Evolutionary conservation across 2,797 vertebrate genomes (phyloP).

Genomic region (Danio choprae): DNA sequence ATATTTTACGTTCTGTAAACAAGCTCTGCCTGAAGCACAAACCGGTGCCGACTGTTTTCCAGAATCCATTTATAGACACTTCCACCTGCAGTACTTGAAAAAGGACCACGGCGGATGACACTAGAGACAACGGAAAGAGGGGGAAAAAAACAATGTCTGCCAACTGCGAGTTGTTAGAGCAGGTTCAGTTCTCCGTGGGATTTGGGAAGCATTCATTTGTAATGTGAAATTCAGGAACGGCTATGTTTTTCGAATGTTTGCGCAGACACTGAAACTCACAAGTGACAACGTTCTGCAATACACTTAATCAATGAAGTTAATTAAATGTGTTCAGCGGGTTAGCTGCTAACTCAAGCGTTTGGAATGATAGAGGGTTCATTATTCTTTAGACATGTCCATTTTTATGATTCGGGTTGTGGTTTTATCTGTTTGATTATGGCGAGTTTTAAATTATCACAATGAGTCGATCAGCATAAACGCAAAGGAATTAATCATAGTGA

Average conservation of each 20-base stretch:
- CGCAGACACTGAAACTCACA: neutral
- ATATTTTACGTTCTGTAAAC: conserved; percentile 29
- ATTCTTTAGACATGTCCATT: too few relatives aligned
- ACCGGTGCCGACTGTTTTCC: conserved; percentile 1
- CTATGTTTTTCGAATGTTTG: neutral
- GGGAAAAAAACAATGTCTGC: neutral
- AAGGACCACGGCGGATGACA: neutral
- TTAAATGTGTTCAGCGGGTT: neutral
- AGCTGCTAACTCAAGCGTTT: neutral
- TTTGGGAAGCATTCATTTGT: neutral
- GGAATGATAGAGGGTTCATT: neutral
- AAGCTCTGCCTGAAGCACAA: conserved; percentile 19
- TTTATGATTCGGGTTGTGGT: too few relatives aligned
- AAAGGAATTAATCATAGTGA: too few relatives aligned
- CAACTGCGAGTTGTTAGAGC: neutral
- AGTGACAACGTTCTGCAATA: neutral
- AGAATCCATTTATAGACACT: conserved; percentile 14
- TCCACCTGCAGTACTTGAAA: conserved; percentile 22
- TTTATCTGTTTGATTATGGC: too few relatives aligned
- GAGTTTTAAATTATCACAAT: too few relatives aligned
- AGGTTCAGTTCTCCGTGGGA: neutral
- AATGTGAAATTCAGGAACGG: neutral
- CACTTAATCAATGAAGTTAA: neutral
- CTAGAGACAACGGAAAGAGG: neutral
- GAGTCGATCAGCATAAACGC: too few relatives aligned